Conservation (phyloP, 2,113 vertebrate genomes). For the Salvelinus fontinalis region DNA sequence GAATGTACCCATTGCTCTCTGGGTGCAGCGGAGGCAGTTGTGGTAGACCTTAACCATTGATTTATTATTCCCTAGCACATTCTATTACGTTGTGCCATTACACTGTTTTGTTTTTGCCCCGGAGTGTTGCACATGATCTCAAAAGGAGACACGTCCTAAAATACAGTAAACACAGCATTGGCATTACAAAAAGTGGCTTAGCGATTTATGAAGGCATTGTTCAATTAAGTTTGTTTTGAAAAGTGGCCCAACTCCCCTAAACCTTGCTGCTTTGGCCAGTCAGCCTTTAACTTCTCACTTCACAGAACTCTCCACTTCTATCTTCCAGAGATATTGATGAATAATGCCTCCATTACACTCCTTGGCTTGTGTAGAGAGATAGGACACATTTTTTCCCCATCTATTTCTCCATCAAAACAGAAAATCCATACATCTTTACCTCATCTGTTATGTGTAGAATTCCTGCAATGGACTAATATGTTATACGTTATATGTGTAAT, state of each 20-base stretch:
- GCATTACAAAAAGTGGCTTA: conserved; percentile 9
- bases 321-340: background rate
- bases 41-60: background rate
- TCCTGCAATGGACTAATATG: background rate
- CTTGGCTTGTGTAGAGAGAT: conserved; percentile 10
- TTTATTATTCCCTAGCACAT: conserved; percentile 2
- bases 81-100: background rate
- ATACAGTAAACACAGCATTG: conserved; percentile 21
- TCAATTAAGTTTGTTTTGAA: conserved; percentile 21
- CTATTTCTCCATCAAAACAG: conserved; percentile 15
- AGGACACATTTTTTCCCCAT: background rate
- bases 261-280: background rate
- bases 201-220: conserved; percentile 32
- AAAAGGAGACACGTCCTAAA: conserved; percentile 8
- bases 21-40: background rate
- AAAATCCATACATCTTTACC: conserved; percentile 25
- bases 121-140: background rate
- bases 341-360: background rate
- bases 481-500: background rate
- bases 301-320: background rate
- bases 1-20: background rate
- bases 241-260: conserved; percentile 3
- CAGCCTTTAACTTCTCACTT: background rate
- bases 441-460: conserved; percentile 4
- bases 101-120: conserved; percentile 1